Evolutionary conservation across 2,797 vertebrate species (phyloP).

Genomic region (Pseudotriccus pelzelni): DNA sequence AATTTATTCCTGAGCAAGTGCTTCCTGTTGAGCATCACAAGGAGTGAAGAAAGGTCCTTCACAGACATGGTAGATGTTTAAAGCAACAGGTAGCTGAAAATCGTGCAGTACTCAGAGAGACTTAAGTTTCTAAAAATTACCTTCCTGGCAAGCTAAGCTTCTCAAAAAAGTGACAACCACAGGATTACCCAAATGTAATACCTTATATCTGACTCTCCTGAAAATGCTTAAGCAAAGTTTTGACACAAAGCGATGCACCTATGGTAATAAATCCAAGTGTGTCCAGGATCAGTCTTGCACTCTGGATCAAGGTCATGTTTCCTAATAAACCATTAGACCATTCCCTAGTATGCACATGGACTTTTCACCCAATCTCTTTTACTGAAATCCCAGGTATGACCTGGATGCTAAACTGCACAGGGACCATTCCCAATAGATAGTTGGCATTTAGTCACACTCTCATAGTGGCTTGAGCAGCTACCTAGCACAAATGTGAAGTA

Average conservation of each 20-base stretch:
- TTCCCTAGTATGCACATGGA: not conserved
- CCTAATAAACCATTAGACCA: not conserved
- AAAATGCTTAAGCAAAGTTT: not conserved
- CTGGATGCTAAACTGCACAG: not conserved
- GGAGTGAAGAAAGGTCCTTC: not conserved
- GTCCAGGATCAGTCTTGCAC: fast-evolving
- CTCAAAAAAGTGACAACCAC: not conserved
- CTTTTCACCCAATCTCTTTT: not conserved
- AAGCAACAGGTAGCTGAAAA: not conserved
- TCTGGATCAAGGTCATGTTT: not conserved
- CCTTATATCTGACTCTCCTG: not conserved
- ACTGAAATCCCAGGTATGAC: not conserved
- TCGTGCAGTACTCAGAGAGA: not conserved
- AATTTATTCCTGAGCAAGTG: not conserved
- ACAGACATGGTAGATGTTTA: not conserved
- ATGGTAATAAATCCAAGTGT: not conserved
- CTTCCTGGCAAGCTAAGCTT: not conserved
- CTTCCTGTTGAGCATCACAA: not conserved
- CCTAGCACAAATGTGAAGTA: not conserved
- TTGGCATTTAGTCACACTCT: not conserved
- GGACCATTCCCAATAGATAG: not conserved
- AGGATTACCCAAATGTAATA: not conserved
- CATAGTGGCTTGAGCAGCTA: not conserved
- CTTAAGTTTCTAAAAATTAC: not conserved
- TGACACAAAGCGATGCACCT: not conserved